Conservation (phyloP, 2,888 invertebrate genomes). For the Eupithecia vulgata region DNA sequence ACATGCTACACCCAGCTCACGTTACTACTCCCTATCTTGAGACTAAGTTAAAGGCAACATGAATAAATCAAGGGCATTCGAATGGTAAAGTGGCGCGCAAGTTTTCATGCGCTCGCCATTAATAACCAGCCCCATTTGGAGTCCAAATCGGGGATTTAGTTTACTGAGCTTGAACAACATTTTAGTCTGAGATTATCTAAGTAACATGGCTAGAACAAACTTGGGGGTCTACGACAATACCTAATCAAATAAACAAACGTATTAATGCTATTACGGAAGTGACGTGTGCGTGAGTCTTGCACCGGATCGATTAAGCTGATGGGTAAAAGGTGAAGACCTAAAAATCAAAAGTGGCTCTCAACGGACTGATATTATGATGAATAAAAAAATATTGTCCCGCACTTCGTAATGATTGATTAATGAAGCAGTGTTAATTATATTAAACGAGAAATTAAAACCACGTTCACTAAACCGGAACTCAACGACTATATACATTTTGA, state of each 20-base stretch:
- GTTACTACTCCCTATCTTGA: constrained; percentile 19
- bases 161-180: constrained; percentile 3
- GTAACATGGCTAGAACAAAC: not conserved
- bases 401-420: not conserved
- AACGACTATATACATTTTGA: not conserved
- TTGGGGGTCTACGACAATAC: not conserved
- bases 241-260: not conserved
- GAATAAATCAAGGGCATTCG: constrained; percentile 43
- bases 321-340: not conserved
- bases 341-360: not conserved
- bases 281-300: not conserved
- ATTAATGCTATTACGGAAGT: not conserved
- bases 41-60: constrained; percentile 43
- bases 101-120: constrained; percentile 12
- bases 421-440: too few species aligned
- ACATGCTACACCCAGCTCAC: not conserved
- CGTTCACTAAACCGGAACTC: not conserved
- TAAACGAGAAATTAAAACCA: not conserved
- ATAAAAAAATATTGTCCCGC: not conserved
- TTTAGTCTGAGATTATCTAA: not conserved
- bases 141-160: constrained; percentile 7
- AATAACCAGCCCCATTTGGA: constrained; percentile 14
- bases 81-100: constrained; percentile 18
- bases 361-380: not conserved
- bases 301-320: too few species aligned